A percentile compares a stretch with the other conserved stretches of the same genome.
Evolutionary conservation across 2,888 invertebrate genomes (phyloP).

Genomic region (Diloba caeruleocephala): DNA sequence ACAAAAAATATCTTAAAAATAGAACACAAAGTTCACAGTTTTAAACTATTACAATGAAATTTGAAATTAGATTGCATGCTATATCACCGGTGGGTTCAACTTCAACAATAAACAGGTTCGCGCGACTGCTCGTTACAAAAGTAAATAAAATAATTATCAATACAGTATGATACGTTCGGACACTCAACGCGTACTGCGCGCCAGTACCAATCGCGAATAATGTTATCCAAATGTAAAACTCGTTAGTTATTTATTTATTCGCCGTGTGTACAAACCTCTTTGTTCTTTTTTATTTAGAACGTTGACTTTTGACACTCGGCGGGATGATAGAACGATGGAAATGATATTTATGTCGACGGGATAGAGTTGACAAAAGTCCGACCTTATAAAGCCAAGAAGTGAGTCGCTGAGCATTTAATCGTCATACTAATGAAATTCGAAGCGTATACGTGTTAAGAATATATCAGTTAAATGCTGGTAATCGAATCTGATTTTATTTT

Average conservation of each 20-base stretch:
- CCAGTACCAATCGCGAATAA: slow-evolving; percentile 57
- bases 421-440: not conserved
- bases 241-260: slow-evolving; percentile 74
- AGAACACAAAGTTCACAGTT: slow-evolving; percentile 5
- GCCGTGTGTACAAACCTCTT: slow-evolving; percentile 64
- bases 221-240: slow-evolving; percentile 67
- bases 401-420: slow-evolving; percentile 8
- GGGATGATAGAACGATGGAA: slow-evolving; percentile 30
- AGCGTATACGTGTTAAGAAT: not conserved
- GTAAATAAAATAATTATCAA: slow-evolving; percentile 58
- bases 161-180: slow-evolving; percentile 45
- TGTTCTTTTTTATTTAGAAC: slow-evolving; percentile 75
- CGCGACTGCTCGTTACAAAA: slow-evolving; percentile 45
- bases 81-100: slow-evolving; percentile 19
- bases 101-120: slow-evolving; percentile 40
- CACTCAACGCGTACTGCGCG: slow-evolving; percentile 59
- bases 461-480: too few relatives aligned
- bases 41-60: slow-evolving; percentile 9
- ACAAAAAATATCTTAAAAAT: slow-evolving; percentile 11
- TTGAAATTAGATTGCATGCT: slow-evolving; percentile 40
- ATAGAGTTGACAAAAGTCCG: not conserved
- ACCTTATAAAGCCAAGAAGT: slow-evolving; percentile 19
- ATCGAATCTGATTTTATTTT: not conserved
- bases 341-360: slow-evolving; percentile 14
- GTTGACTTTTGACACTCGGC: slow-evolving; percentile 72